A percentile compares a stretch with the other conserved stretches of the same genome.
These are phyloP conservation scores for Philonicus albiceps DNA, from an alignment of 2,888 invertebrate genomes.

Conservation along the genomic window DNA sequence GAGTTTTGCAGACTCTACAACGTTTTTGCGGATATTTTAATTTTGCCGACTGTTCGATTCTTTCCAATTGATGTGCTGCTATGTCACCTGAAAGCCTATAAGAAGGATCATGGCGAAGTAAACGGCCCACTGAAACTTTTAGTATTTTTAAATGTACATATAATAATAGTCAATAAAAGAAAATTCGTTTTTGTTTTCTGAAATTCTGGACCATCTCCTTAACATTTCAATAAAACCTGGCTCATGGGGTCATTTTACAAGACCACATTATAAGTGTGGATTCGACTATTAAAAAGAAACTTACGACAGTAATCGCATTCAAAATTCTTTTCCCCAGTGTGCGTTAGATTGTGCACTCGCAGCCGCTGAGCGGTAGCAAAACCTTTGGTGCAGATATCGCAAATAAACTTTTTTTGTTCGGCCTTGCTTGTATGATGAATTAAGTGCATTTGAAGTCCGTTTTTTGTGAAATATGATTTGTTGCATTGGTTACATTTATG, in stretches of 20 bases:
- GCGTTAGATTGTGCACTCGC: constrained; percentile 54
- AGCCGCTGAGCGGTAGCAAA: constrained; percentile 49
- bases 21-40: too few species aligned
- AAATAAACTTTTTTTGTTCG: constrained; percentile 49
- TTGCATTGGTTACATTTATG: constrained; percentile 54
- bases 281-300: constrained; percentile 36
- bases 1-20: too few species aligned
- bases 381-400: constrained; percentile 48
- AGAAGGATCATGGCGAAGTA: too few species aligned
- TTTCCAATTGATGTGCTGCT: too few species aligned
- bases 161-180: too few species aligned
- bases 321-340: constrained; percentile 56
- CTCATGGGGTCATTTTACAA: too few species aligned
- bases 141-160: too few species aligned
- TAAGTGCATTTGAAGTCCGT: constrained; percentile 53
- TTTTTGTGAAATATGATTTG: constrained; percentile 54
- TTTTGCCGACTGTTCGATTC: too few species aligned
- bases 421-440: constrained; percentile 51
- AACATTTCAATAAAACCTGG: neutral
- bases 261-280: neutral
- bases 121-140: too few species aligned
- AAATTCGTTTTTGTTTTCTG: too few species aligned
- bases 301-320: constrained; percentile 56
- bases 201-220: neutral
- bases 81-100: too few species aligned